Base-by-base conservation (phyloP, 2,113 vertebrate genomes). In the Progne subis region DNA sequence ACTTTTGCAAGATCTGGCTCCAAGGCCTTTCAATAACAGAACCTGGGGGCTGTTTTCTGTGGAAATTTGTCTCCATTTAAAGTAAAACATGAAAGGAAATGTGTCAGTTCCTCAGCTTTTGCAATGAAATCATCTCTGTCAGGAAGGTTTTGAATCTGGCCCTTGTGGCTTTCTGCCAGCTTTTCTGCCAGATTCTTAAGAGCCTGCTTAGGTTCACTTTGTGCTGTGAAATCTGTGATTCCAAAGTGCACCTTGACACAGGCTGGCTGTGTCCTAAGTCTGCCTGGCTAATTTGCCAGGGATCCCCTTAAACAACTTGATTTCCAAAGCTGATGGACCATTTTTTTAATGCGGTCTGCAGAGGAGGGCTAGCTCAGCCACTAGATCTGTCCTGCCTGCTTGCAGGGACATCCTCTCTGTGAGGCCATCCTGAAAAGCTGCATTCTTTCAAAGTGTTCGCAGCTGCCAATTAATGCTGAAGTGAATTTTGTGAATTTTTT, bases 71-170 rank as follows among this genome's bases (percentile, higher is more conserved):
- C 72, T 91, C 64, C 55, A 74, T 96, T 90, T 94, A 77, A 94
- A 95, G 64, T 59, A 92, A 86, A 93, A 75, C 44, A n/a, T 77
- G 50, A 90, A 92, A 92, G 95, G 92, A 97, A 95, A 83, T 90
- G 43, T 94, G 90, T 96, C 95, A 93, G 82, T 95, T 95, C 94
- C 95, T 95, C 55, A 74, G 68, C 82, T 65, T 43, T 92, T 81
- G 17, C 28, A 67, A 50, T 61, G 76, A 93, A 92, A 95, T 92
- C 76, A 52, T 88, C 50, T 88, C 59, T 86, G 60, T 60, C 60
- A 68, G 72, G 52, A 92, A 86, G 41, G 70, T 93, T 94, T 88
- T 77, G 53, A 72, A 55, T 85, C 71, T 82, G 75, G 46, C 46
- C 50, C 46, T 68, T 31, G 4, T 88, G 79, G 82, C 75, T 79